phyloP scores from a whole-genome alignment of 2,797 vertebrate genomes.

The Sebastes cheni region DNA sequence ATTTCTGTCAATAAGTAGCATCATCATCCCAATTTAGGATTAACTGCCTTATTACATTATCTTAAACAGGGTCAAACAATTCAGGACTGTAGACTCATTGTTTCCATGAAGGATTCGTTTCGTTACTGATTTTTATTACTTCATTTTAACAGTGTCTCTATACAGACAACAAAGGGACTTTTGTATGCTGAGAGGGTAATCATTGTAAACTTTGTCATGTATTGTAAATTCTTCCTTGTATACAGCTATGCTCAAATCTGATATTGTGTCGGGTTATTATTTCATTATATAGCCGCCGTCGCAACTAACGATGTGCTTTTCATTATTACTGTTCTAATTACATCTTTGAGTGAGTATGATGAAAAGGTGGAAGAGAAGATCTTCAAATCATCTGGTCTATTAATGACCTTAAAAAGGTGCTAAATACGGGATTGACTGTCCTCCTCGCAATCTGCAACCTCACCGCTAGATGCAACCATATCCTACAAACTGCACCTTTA shows the following conservation, averaged over 20 bases:
- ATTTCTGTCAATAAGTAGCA: conserved; percentile 12
- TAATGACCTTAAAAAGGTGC: not conserved
- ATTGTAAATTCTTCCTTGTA: conserved; percentile 30
- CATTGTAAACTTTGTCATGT: conserved; percentile 19
- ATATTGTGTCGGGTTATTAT: conserved; percentile 27
- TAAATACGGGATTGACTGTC: not conserved
- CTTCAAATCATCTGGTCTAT: not conserved
- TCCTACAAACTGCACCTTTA: too few relatives aligned
- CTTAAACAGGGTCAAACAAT: conserved; percentile 4
- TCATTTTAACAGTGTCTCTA: not conserved
- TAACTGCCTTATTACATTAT: conserved; percentile 50
- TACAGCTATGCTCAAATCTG: conserved; percentile 14
- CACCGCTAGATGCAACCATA: too few relatives aligned
- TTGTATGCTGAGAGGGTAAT: not conserved
- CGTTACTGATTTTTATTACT: not conserved
- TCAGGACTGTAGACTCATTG: not conserved
- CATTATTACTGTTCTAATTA: not conserved
- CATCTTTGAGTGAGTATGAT: not conserved
- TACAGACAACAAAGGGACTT: conserved; percentile 26
- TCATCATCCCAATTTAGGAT: not conserved
- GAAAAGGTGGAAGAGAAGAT: not conserved
- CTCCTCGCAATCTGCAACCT: too few relatives aligned
- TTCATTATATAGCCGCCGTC: not conserved
- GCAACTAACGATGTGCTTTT: too few relatives aligned
- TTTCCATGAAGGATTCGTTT: not conserved